Base-by-base conservation (phyloP, 2,113 vertebrate species). In the Peromyscus polionotus region DNA sequence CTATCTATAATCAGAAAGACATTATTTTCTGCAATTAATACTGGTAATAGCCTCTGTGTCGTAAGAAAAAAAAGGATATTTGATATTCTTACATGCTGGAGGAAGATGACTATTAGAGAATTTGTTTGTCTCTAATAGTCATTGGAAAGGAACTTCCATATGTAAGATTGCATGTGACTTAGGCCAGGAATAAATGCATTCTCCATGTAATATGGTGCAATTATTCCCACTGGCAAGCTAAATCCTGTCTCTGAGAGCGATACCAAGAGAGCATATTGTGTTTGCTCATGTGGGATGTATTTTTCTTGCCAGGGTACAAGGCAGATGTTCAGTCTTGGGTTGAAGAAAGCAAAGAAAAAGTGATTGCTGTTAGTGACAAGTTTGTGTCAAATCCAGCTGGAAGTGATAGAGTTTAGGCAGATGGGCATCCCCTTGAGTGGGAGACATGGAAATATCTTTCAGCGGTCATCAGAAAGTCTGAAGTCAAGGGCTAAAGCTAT, bases 241-340 rank as follows among this genome's bases (percentile, higher is more conserved):
- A 59, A 70, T 88, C 24, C 59, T 77, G 8, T 91, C 87, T 96
- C 90, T 73, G 59, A 95, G 59, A 95, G 54, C 95, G 81, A 95
- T 72, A 96, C 39, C 45, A 87, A 81, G 67, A 96, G 54, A 91
- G 61, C 97, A 97, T 96, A 97, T 97, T 98, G 96, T 79, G 90
- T 95, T 97, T 95, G 45, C 45, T 95, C 91, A 89, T 97, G 77
- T 96, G 79, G 91, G 86, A 87, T 95, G 51, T 97, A 91, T 97
- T 95, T 95, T 96, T 96, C 95, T 96, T 95, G 80, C 77, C 90
- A 97, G 93, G 75, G 72, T 94, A 90, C 39, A 93, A 97, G 76
- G 80, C 94, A 98, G 97, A 98, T 98, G 94, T 98, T 98, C 90
- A 98, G 81, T 88, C 93, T 97, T 51, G 51, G 48, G 76, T 42